Conservation (phyloP, 2,888 invertebrate genomes). For the Chymomyza amoena region DNA sequence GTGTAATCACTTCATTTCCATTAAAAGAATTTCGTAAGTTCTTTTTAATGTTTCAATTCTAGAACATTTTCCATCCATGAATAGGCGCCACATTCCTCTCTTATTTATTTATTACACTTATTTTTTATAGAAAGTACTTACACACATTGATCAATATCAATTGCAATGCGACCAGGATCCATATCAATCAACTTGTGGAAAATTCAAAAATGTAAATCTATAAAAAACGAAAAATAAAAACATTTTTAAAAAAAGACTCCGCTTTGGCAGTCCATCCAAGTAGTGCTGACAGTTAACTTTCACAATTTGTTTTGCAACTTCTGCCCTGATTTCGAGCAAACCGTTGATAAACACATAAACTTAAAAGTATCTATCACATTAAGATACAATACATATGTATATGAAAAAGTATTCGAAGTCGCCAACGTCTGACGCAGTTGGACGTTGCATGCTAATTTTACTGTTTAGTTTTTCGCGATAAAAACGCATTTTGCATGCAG, state of each 20-base stretch:
- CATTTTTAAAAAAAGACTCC: constrained; percentile 48
- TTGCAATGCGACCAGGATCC: constrained; percentile 51
- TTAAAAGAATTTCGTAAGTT: too few species aligned
- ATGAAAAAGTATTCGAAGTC: constrained; percentile 17
- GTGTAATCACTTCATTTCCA: too few species aligned
- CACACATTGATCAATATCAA: not conserved
- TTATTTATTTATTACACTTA: not conserved
- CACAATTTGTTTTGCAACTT: constrained; percentile 52
- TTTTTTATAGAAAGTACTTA: not conserved
- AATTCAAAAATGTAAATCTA: not conserved
- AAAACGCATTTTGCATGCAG: constrained; percentile 64
- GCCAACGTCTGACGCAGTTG: not conserved
- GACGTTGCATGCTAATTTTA: constrained; percentile 33
- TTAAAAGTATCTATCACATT: constrained; percentile 24
- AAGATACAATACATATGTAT: constrained; percentile 21
- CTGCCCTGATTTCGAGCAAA: constrained; percentile 61
- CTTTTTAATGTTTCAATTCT: too few species aligned
- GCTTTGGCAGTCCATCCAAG: constrained; percentile 38
- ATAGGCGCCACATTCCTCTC: too few species aligned
- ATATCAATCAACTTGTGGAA: constrained; percentile 42
- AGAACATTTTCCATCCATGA: too few species aligned
- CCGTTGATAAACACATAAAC: constrained; percentile 6
- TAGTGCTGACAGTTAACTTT: constrained; percentile 42
- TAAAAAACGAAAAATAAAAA: constrained; percentile 2
- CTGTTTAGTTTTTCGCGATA: constrained; percentile 49